Percentiles rank a stretch among this genome's conserved stretches.
Evolutionary conservation across 2,888 invertebrate genomes (phyloP).

Genomic region (Lampropteryx suffumata): DNA sequence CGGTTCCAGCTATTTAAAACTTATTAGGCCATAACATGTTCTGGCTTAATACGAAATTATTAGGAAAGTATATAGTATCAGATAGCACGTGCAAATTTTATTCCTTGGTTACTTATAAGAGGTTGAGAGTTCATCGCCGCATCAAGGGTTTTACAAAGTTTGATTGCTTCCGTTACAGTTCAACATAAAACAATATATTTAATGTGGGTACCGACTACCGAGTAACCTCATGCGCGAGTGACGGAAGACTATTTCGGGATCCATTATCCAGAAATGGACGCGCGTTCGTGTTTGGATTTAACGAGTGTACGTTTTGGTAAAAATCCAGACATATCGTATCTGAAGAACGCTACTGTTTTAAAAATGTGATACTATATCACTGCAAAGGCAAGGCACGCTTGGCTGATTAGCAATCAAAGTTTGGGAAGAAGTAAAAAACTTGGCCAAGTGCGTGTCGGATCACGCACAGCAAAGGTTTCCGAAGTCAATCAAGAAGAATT

Average conservation of each 20-base stretch:
- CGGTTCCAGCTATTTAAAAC: no score
- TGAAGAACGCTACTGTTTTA: slow-evolving; percentile 11
- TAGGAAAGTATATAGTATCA: no score
- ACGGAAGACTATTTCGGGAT: slow-evolving; percentile 72
- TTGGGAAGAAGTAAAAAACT: neutral
- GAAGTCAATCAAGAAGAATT: no score
- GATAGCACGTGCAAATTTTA: no score
- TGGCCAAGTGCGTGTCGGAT: no score
- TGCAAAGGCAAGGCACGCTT: slow-evolving; percentile 7
- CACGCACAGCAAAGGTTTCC: no score
- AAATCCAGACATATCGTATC: slow-evolving; percentile 37
- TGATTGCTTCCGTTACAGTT: slow-evolving; percentile 23
- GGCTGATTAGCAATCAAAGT: slow-evolving; percentile 9
- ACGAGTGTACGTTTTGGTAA: slow-evolving; percentile 56
- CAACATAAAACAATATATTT: slow-evolving; percentile 36
- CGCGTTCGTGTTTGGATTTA: slow-evolving; percentile 68
- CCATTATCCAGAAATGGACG: slow-evolving; percentile 77
- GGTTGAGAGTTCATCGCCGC: neutral
- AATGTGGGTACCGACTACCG: slow-evolving; percentile 32
- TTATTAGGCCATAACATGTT: no score
- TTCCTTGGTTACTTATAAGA: no score
- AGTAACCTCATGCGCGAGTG: slow-evolving; percentile 59
- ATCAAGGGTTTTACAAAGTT: neutral
- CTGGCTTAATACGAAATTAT: no score
- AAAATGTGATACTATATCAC: slow-evolving; percentile 3